These are phyloP conservation scores for Bolborhynchus lineola DNA, from an alignment of 2,113 vertebrate species.

Conservation along the genomic window DNA sequence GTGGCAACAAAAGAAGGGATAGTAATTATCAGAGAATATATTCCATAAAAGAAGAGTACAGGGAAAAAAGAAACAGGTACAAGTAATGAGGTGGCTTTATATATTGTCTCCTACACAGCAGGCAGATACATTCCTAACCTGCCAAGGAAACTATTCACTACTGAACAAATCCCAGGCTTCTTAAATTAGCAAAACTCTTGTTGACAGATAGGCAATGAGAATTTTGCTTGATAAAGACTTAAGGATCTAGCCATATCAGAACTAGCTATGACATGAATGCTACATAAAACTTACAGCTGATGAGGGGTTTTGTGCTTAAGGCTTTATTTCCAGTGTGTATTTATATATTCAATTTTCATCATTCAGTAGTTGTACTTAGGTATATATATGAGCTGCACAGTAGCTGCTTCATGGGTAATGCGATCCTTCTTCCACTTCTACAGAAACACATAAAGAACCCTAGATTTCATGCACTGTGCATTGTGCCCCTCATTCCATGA, in stretches of 20 bases:
- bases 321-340: neutral
- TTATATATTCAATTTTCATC: neutral
- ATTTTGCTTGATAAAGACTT: neutral
- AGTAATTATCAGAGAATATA: neutral
- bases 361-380: neutral
- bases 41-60: neutral
- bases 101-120: neutral
- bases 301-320: neutral
- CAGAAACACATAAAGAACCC: neutral
- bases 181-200: neutral
- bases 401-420: neutral
- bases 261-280: neutral
- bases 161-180: neutral
- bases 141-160: neutral
- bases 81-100: neutral
- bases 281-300: neutral
- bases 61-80: neutral
- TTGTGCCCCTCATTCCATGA: neutral
- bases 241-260: neutral
- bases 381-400: neutral
- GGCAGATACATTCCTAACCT: neutral
- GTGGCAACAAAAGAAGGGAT: neutral
- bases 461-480: neutral
- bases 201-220: neutral
- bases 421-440: neutral